Percentiles rank a stretch among this genome's conserved stretches.
Evolutionary conservation across 2,888 invertebrate genomes (phyloP).

Genomic region (Geotrupes spiniger): DNA sequence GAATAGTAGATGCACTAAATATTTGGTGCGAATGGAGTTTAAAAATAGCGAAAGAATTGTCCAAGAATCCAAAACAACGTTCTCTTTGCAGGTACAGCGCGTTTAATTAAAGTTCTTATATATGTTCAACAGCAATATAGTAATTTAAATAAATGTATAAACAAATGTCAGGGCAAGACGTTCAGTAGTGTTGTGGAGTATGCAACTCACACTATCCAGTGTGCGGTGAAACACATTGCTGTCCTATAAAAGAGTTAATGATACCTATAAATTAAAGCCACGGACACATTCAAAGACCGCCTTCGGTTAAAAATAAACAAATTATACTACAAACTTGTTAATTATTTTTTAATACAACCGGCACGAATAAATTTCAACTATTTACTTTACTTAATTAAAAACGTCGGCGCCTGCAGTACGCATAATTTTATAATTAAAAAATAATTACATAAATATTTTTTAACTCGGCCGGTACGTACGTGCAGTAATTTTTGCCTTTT

Average conservation of each 20-base stretch:
- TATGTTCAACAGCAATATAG: too few species aligned
- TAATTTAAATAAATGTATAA: too few species aligned
- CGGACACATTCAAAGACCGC: conserved; percentile 18
- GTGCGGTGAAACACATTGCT: conserved; percentile 25
- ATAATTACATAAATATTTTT: background rate
- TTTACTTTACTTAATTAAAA: conserved; percentile 6
- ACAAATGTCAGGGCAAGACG: too few species aligned
- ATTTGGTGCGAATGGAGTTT: too few species aligned
- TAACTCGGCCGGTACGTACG: too few species aligned
- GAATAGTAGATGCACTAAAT: too few species aligned
- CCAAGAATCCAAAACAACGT: too few species aligned
- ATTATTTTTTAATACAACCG: conserved; percentile 24
- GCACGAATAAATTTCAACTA: conserved; percentile 6
- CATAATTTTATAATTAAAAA: conserved; percentile 2
- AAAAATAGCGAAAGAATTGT: too few species aligned
- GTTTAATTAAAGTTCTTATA: too few species aligned
- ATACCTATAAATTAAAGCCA: conserved; percentile 23
- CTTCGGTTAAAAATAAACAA: conserved; percentile 26
- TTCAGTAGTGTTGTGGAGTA: background rate
- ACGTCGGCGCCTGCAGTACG: background rate
- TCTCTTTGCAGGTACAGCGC: too few species aligned
- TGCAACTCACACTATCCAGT: conserved; percentile 16
- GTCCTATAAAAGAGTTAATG: conserved; percentile 27
- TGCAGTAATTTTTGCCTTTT: too few species aligned
- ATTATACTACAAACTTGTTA: conserved; percentile 24